phyloP scores from a whole-genome alignment of 2,113 vertebrate species.

The Zapornia atra region DNA sequence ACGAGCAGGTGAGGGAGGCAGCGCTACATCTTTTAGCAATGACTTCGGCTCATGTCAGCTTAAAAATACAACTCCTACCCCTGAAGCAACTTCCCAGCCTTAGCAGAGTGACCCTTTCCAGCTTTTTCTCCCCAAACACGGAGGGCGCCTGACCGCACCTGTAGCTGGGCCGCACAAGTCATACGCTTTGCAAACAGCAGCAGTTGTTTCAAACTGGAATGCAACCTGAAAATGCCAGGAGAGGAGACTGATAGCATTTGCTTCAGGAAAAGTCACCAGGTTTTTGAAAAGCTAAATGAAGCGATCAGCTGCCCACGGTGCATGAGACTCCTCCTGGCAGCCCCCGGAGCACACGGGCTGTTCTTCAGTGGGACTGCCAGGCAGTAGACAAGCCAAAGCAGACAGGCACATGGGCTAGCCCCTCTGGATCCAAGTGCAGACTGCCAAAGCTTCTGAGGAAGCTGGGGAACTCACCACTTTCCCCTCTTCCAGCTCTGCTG shows the following conservation, averaged over 20 bases:
- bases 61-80: background rate
- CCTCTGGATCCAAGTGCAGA: background rate
- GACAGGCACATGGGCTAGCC: fast-evolving
- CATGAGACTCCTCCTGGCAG: background rate
- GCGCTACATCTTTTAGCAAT: fast-evolving
- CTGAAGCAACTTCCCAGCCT: background rate
- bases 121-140: background rate
- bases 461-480: background rate
- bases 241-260: background rate
- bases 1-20: background rate
- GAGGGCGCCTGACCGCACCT: background rate
- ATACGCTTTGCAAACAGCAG: background rate
- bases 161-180: background rate
- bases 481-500: background rate
- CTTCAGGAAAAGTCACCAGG: background rate
- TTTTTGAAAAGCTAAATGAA: background rate
- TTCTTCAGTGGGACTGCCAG: background rate
- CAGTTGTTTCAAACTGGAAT: background rate
- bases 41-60: background rate
- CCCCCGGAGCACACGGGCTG: background rate
- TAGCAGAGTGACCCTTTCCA: background rate
- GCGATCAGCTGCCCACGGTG: background rate
- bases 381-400: background rate
- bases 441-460: background rate
- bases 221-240: background rate